These are phyloP conservation scores for Pocillopora verrucosa DNA, from an alignment of 64 coral and sea anemone genomes.

Conservation along the genomic window DNA sequence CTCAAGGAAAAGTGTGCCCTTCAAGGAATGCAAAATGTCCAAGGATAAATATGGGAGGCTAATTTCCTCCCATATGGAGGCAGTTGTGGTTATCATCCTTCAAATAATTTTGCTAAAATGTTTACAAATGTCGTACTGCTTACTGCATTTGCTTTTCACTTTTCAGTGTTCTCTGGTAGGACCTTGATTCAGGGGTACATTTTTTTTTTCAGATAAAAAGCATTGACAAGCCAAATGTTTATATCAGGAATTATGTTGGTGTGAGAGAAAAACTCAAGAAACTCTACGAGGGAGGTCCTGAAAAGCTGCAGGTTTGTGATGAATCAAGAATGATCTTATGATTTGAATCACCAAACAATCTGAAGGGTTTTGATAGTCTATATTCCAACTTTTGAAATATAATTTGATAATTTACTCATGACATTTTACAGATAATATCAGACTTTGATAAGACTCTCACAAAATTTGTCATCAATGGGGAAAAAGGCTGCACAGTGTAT, in stretches of 20 bases:
- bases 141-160: too few relatives aligned
- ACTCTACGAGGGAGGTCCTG: constrained; percentile 63
- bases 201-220: constrained; percentile 33
- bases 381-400: not conserved
- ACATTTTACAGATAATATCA: constrained; percentile 64
- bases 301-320: constrained; percentile 55
- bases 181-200: not conserved
- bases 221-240: constrained; percentile 56
- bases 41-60: too few relatives aligned
- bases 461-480: constrained; percentile 74
- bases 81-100: too few relatives aligned
- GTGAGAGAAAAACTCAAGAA: constrained; percentile 56
- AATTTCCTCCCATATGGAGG: too few relatives aligned
- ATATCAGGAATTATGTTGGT: constrained; percentile 49
- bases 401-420: not conserved
- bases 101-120: too few relatives aligned
- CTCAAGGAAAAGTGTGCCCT: too few relatives aligned
- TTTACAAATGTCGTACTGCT: too few relatives aligned
- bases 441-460: constrained; percentile 95
- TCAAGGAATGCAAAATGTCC: too few relatives aligned
- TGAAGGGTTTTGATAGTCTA: too few relatives aligned
- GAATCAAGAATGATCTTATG: not conserved
- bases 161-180: too few relatives aligned
- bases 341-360: not conserved
- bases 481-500: constrained; percentile 69